These are phyloP conservation scores for Macropodus opercularis DNA, from an alignment of 2,797 vertebrate species.

Conservation along the genomic window DNA sequence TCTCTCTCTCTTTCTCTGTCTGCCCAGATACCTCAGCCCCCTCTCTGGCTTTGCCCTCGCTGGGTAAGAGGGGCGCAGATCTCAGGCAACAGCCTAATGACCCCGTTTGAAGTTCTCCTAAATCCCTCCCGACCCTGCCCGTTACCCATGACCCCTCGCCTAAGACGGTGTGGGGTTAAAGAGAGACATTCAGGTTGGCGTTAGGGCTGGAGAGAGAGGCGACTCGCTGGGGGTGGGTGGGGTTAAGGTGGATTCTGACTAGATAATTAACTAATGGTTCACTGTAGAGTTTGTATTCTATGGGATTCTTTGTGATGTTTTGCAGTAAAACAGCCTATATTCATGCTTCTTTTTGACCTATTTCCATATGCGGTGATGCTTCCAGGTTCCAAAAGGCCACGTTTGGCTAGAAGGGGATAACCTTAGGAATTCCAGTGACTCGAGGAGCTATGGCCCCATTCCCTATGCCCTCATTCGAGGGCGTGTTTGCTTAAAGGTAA, in stretches of 20 bases:
- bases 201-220: constrained; percentile 87
- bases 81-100: constrained; percentile 82
- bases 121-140: constrained; percentile 75
- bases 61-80: constrained; percentile 74
- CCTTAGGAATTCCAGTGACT: constrained; percentile 94
- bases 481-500: constrained; percentile 96
- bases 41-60: constrained; percentile 69
- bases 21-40: constrained; percentile 67
- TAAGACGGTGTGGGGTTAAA: constrained; percentile 76
- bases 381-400: constrained; percentile 95
- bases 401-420: constrained; percentile 99
- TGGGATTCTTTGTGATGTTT: constrained; percentile 16
- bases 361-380: constrained; percentile 41
- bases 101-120: constrained; percentile 80
- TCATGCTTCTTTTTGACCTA: constrained; percentile 22
- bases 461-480: constrained; percentile 95
- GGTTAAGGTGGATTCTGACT: constrained; percentile 53
- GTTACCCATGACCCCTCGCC: constrained; percentile 79
- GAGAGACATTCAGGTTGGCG: constrained; percentile 76
- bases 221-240: constrained; percentile 23
- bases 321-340: background rate
- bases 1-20: constrained; percentile 36
- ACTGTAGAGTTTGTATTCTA: constrained; percentile 3
- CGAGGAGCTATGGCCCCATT: constrained; percentile 93
- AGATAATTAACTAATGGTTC: constrained; percentile 46